A percentile compares a stretch with the other conserved stretches of the same genome.
phyloP scores from a whole-genome alignment of 2,888 invertebrate species.

The Parapristionchus giblindavisi region DNA sequence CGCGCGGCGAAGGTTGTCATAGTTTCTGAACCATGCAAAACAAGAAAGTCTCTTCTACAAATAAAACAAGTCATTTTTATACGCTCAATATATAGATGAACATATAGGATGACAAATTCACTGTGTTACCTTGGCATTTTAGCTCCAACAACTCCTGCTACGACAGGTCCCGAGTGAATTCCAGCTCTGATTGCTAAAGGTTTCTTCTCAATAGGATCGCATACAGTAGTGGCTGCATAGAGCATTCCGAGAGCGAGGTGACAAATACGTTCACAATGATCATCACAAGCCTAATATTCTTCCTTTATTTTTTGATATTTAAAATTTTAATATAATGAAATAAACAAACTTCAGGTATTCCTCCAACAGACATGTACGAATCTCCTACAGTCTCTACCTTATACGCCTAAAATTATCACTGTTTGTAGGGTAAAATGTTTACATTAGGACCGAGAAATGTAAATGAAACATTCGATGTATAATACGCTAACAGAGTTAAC shows the following conservation, averaged over 20 bases:
- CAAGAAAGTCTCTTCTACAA: not conserved
- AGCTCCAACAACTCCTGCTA: constrained; percentile 64
- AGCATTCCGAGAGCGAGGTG: constrained; percentile 70
- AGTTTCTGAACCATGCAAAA: no score
- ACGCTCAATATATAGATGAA: no score
- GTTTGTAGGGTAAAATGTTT: no score
- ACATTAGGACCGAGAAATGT: no score
- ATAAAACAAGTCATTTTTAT: no score
- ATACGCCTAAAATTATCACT: constrained; percentile 55
- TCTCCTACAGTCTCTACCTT: constrained; percentile 66
- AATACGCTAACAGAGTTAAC: no score
- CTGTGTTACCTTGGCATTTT: constrained; percentile 62
- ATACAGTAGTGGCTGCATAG: constrained; percentile 63
- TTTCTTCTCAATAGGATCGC: constrained; percentile 57
- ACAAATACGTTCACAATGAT: constrained; percentile 69
- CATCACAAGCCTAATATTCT: constrained; percentile 6
- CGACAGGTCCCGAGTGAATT: constrained; percentile 64
- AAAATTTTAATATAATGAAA: no score
- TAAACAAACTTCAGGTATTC: constrained; percentile 56
- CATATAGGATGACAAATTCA: no score
- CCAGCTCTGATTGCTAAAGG: constrained; percentile 60
- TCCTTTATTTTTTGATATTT: not conserved
- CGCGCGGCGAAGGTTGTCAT: no score
- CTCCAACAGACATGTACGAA: constrained; percentile 64
- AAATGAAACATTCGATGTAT: no score